A percentile compares a stretch with the other conserved stretches of the same genome.
Evolutionary conservation across 2,888 invertebrate genomes (phyloP).

Genomic region (Lasioglossum vierecki): DNA sequence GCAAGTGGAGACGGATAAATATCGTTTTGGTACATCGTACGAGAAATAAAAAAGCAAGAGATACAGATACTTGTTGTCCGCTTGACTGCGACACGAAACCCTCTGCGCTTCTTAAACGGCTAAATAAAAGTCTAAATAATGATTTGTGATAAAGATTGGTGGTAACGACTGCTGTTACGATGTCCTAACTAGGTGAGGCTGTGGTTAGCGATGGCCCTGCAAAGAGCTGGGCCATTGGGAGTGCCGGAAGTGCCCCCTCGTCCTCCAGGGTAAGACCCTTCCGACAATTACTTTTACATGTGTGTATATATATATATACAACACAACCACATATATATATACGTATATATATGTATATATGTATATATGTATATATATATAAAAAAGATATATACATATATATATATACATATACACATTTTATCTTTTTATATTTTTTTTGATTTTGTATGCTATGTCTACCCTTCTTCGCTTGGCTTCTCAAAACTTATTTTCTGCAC

Average conservation of each 20-base stretch:
- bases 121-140: conserved; percentile 15
- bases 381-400: conserved; percentile 52
- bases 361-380: neutral
- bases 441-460: conserved; percentile 82
- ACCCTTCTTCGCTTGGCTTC: conserved; percentile 83
- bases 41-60: no score
- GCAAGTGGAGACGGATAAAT: no score
- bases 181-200: conserved; percentile 84
- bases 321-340: neutral
- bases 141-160: conserved; percentile 73
- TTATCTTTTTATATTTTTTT: conserved; percentile 49
- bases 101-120: conserved; percentile 65
- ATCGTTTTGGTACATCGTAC: no score
- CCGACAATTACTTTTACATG: conserved; percentile 82
- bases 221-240: conserved; percentile 84
- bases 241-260: conserved; percentile 84
- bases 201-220: conserved; percentile 84
- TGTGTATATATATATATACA: conserved; percentile 31
- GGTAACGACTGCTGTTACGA: conserved; percentile 83
- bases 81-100: conserved; percentile 11
- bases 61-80: no score
- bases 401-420: conserved; percentile 40
- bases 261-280: conserved; percentile 87
- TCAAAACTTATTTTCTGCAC: conserved; percentile 80
- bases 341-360: conserved; percentile 20